Evolutionary conservation across 2,113 vertebrate genomes (phyloP), one percentile per base, ranked within the genome.

Genomic region (Lipotes vexillifer): DNA sequence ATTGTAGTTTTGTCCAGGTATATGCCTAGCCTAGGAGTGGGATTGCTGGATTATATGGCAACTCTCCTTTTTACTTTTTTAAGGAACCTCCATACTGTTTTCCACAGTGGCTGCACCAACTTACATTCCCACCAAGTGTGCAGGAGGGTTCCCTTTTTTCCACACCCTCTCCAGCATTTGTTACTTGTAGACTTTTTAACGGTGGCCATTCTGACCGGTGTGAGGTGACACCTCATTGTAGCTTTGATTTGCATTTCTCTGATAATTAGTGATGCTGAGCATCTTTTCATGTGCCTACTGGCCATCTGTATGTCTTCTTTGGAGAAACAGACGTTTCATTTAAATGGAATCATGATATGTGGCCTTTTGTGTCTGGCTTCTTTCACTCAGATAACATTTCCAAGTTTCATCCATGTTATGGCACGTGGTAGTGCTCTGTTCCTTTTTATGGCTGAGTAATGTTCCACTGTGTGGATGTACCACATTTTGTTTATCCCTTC

Each of bases 351-450:
- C 52, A 9, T 6, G 20, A 15, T 27, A 18, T 21, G 21, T 10
- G 41, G 82, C 82, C 69, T 44, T 33, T 7, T 21, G 27, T 2
- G 21, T 49, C 57, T 20, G 15, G 57, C 44, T 46, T 49, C 87
- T 21, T n/a, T 49, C 69, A 7, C 82, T 46, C 12, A n/a, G 82
- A 9, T 6, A 14, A 3, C 3, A 15, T 25, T 23, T n/a, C 18
- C 4, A 2, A 57, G 36, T 12, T 29, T 72, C 27, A 15, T 49
- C 21, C 21, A 14, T 8, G 49, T 25, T 25, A 5, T 2, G 31
- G 77, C 77, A n/a, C 18, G 1, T 18, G 72, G 72, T 36, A 38
- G 3, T 0, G 1, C 8, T 66, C 36, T 13, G 1, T 15, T n/a
- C 31, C 18, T 44, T 21, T 23, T 17, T 8, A 1, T 0, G 29